A percentile compares a stretch with the other conserved stretches of the same genome.
phyloP scores from a whole-genome alignment of 2,113 vertebrate species.

The Eudyptes chrysolophus region DNA sequence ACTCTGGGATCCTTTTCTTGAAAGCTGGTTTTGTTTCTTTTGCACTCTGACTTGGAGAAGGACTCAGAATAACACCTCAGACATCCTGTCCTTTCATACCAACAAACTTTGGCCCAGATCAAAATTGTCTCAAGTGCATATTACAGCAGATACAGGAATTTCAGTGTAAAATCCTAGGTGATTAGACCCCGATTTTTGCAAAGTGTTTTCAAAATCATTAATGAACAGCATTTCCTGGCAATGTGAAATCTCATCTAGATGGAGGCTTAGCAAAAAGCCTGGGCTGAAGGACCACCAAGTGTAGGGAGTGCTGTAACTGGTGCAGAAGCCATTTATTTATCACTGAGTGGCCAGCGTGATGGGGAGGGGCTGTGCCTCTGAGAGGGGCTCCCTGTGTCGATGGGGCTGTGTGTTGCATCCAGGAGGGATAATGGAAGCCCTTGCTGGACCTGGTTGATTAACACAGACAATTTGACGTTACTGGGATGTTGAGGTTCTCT shows the following conservation, averaged over 20 bases:
- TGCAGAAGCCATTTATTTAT: background rate
- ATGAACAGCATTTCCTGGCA: background rate
- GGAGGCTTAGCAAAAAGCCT: background rate
- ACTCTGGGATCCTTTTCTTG: background rate
- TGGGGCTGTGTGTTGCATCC: background rate
- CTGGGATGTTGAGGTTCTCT: background rate
- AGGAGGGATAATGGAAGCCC: background rate
- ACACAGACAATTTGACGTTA: background rate
- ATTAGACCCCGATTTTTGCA: background rate
- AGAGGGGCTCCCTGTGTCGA: background rate
- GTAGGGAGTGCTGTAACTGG: background rate
- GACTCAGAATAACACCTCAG: background rate
- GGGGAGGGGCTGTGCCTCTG: background rate
- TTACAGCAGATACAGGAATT: background rate
- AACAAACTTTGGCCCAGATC: background rate
- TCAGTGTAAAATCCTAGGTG: background rate
- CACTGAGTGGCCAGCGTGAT: accelerated
- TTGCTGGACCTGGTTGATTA: background rate
- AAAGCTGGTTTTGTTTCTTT: background rate
- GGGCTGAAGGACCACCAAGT: background rate
- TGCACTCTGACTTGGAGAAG: background rate
- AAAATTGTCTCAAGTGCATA: background rate
- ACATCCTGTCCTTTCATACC: background rate
- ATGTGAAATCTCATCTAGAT: background rate
- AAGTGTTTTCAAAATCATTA: background rate